phyloP scores from a whole-genome alignment of 2,113 vertebrate genomes.

The Puntigrus tetrazona region DNA sequence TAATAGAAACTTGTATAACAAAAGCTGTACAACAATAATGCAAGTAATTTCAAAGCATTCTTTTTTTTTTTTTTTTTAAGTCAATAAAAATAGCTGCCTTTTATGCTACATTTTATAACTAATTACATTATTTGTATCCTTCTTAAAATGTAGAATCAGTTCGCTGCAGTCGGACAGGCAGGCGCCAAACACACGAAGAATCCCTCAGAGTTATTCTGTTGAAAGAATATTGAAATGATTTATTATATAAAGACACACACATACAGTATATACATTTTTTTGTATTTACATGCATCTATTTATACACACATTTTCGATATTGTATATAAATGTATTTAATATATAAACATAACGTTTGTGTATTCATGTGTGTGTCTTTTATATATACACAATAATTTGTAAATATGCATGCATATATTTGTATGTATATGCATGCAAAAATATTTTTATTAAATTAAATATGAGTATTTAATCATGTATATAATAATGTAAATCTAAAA shows the following conservation, averaged over 20 bases:
- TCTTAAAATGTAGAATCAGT: constrained; percentile 39
- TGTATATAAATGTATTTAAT: too few relatives aligned
- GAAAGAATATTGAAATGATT: constrained; percentile 7
- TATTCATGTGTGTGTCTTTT: too few relatives aligned
- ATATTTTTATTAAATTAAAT: too few relatives aligned
- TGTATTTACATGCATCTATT: too few relatives aligned
- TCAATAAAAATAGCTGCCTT: constrained; percentile 66
- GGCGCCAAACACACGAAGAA: constrained; percentile 71
- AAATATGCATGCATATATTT: background rate
- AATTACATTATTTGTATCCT: constrained; percentile 1
- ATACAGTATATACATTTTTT: too few relatives aligned
- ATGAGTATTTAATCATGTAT: too few relatives aligned
- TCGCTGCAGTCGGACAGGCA: constrained; percentile 52
- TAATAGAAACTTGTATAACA: background rate
- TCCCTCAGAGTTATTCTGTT: constrained; percentile 62
- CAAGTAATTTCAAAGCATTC: background rate
- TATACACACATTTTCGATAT: too few relatives aligned
- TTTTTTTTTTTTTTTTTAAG: background rate
- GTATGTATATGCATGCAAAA: too few relatives aligned
- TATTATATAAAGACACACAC: too few relatives aligned
- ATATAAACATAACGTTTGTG: too few relatives aligned
- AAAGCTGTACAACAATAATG: background rate
- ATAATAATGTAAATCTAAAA: too few relatives aligned
- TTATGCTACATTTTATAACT: constrained; percentile 54
- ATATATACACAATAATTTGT: too few relatives aligned